phyloP scores from a whole-genome alignment of 2,888 invertebrate species.

The Chloroclystis v-ata region DNA sequence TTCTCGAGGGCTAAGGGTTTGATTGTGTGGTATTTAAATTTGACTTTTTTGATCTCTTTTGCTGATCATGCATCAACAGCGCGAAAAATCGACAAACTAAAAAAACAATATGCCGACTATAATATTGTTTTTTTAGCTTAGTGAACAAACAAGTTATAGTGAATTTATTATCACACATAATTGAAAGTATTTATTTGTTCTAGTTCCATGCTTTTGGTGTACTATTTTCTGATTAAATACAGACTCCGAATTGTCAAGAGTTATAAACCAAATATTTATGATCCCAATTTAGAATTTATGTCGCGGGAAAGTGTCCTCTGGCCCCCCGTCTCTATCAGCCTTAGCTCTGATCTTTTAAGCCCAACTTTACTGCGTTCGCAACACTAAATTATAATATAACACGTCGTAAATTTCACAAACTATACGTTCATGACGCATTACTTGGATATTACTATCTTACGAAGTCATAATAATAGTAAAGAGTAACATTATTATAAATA shows the following conservation, averaged over 20 bases:
- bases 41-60: no score
- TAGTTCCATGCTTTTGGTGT: no score
- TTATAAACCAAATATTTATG: conserved; percentile 19
- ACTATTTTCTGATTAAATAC: no score
- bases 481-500: no score
- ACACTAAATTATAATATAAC: conserved; percentile 78
- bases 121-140: no score
- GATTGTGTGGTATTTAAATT: conserved; percentile 26
- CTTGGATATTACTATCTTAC: conserved; percentile 48
- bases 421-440: conserved; percentile 63
- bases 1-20: conserved; percentile 10
- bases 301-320: conserved; percentile 21
- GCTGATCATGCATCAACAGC: no score
- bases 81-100: no score
- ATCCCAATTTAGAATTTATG: conserved; percentile 25
- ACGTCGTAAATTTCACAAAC: conserved; percentile 73
- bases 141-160: no score
- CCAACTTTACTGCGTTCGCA: conserved; percentile 65
- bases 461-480: conserved; percentile 35
- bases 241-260: not conserved
- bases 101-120: no score
- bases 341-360: conserved; percentile 70
- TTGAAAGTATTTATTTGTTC: no score
- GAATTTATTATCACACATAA: no score
- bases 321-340: conserved; percentile 32